Evolutionary conservation across 64 coral and sea anemone species (phyloP), one percentile per base, ranked within the genome.

Genomic region (Acropora tenuis): DNA sequence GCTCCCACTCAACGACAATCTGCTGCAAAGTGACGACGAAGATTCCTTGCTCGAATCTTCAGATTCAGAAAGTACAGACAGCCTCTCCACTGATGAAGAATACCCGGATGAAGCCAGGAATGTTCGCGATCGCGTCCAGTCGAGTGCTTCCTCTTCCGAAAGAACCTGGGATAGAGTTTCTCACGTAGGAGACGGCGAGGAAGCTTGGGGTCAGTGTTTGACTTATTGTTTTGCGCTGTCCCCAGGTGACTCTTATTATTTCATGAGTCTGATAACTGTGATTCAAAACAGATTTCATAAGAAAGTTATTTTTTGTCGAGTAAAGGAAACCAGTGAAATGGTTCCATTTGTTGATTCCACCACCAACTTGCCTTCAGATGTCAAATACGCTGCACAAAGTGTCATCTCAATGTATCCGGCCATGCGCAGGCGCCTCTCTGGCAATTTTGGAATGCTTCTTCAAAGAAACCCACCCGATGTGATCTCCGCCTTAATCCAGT

Each of bases 361-460:
- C 4, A 52, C 53, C 8, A 43, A 78, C 80, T 75, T 97, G 66
- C 53, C 88, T 17, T 83, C 86, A 57, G 89, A 97, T 7, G 84
- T 96, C 12, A 79, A 49, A 40, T 96, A 96, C 73, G 94, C 97
- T 18, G 68, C 88, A 15, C 49, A 91, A 61, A 94, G 88, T 41
- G 73, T 99, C 43, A 47, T 93, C 2, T 80, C 78, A 12, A 69
- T 73, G 11, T 89, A 99, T 74, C 97, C 97, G n/a, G 47, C 16
- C 0, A 48, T 95, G 48, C 83, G 45, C 6, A 91, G 94, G 19
- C 80, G 94, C 41, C 76, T 92, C 5, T 88, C 69, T 8, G 19
- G 15, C 1, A 74, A 53, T 19, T 98, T 98, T 63, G 19, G 84
- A 20, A 11, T 6, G 1, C 91, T 93, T 74, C 82, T 96, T 12